Evolutionary conservation across 2,113 vertebrate species (phyloP), one percentile per base, ranked within the genome.

Genomic region (Oxyruncus cristatus): DNA sequence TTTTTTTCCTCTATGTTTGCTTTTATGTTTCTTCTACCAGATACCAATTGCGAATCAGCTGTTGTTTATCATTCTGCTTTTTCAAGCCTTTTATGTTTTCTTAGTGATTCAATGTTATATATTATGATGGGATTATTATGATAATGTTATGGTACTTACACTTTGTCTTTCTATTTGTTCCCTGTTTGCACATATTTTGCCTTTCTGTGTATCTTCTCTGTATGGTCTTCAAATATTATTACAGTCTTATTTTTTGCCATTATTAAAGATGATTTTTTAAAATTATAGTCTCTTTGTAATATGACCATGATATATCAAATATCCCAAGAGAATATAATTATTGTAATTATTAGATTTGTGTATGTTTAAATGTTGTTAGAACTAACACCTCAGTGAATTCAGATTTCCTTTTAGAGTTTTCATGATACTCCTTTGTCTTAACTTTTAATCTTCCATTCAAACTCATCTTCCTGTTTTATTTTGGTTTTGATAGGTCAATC

Each of bases 61-160:
- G 20, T 75, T 8, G 26, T 94, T 94, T 84, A 83, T 89, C 85
- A 44, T 12, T 11, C 3, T 71, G 10, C 4, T 67, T 91, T 93
- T 88, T 84, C 27, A 84, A 63, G 33, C 56, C 30, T 91, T 20
- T 78, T 77, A 33, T 86, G 65, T 77, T 47, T 70, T 80, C 52
- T 91, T 85, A 66, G 62, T 46, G 20, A 61, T 78, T 89, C 46
- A 88, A 20, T 30, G 13, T 30, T 85, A 88, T 82, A 79, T 56
- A 79, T 73, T 88, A 85, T 85, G 42, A 81, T 89, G 62, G n/a
- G 22, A 72, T 92, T 92, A 72, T 91, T 91, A 91, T 82, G 70
- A 75, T 93, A 96, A 93, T 95, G 21, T 66, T 89, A 70, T 49
- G 9, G 37, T 65, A 62, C 30, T 82, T 61, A 56, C 24, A 65